Conservation (phyloP, 1,140 invertebrate genomes). For the Meloidogyne exigua region DNA sequence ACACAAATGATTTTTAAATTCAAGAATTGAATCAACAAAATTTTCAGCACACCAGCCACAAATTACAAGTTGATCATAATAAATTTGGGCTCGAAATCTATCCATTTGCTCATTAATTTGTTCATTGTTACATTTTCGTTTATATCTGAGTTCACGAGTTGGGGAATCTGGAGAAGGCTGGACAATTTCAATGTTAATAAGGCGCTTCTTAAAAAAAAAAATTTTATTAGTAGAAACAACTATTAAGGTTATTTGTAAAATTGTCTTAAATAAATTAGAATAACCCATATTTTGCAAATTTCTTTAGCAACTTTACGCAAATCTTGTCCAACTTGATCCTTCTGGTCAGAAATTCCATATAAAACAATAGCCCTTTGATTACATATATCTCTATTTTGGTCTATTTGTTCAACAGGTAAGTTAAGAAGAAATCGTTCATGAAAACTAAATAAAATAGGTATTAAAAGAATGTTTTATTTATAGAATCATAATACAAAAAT, state of each 20-base stretch:
- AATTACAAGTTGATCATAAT: slow-evolving; percentile 48
- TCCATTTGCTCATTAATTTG: slow-evolving; percentile 34
- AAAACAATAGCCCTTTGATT: slow-evolving; percentile 47
- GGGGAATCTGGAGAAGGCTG: slow-evolving; percentile 15
- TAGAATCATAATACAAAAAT: too few species aligned
- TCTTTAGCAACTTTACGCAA: slow-evolving; percentile 39
- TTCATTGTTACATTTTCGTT: slow-evolving; percentile 30
- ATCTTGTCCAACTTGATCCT: slow-evolving; percentile 36
- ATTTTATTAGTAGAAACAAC: too few species aligned
- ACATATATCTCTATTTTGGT: slow-evolving; percentile 28
- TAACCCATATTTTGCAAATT: slow-evolving; percentile 50
- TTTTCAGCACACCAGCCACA: slow-evolving; percentile 44
- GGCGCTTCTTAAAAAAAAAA: not conserved
- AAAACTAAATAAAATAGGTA: not conserved
- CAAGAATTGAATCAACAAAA: slow-evolving; percentile 40
- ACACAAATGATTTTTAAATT: slow-evolving; percentile 27
- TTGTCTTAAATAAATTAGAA: not conserved
- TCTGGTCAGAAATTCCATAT: slow-evolving; percentile 45
- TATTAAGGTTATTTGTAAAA: too few species aligned
- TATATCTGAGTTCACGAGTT: slow-evolving; percentile 42
- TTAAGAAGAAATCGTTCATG: slow-evolving; percentile 49
- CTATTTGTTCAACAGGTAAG: slow-evolving; percentile 42
- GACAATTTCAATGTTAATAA: not conserved
- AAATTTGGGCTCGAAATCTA: slow-evolving; percentile 39
- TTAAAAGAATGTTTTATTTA: too few species aligned